Base-by-base conservation (phyloP, 2,797 vertebrate species). In the Anguilla marmorata region DNA sequence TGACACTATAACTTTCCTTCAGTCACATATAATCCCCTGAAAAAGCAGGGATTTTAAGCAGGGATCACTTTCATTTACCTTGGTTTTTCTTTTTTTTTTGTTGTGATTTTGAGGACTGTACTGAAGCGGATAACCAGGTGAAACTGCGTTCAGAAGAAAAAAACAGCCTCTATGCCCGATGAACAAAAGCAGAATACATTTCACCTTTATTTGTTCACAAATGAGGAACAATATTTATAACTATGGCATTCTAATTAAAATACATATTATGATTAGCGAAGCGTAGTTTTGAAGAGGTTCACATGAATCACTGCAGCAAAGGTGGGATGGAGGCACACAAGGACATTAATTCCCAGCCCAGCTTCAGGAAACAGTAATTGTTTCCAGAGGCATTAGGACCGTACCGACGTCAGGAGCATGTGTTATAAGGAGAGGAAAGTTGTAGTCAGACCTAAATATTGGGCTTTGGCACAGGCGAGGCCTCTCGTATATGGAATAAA, bases 401-500 rank as follows among this genome's bases (percentile, higher is more conserved):
- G 12, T 88, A 88, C 87, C 90, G 82, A n/a, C 87, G 56, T 89
- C 27, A 66, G 83, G 63, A 87, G 30, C 89, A 45, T n/a, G 72
- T 85, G 86, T 85, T 85, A 82, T 60, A 74, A 89, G 85, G 27
- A 91, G 74, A 88, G 91, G 90, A 91, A 92, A 90, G 88, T 90
- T 91, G 84, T 88, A 89, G 88, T 90, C 89, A 89, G 87, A 87
- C 86, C 85, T 89, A 89, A 89, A 87, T 88, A 89, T 90, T 89
- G 76, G 63, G 80, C 69, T 88, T 45, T 63, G 56, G 88, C 86
- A 86, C 85, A 83, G 85, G 86, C 69, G 48, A 27, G 45, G 82
- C 8, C 66, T 87, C 89, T 89, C 88, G 86, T 91, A 79, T 63
- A 66, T 90, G 87, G 91, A 91, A 90, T 91, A 90, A 91, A 92